These are phyloP conservation scores for Dendrolimus houi DNA, from an alignment of 2,888 invertebrate genomes.

Conservation along the genomic window DNA sequence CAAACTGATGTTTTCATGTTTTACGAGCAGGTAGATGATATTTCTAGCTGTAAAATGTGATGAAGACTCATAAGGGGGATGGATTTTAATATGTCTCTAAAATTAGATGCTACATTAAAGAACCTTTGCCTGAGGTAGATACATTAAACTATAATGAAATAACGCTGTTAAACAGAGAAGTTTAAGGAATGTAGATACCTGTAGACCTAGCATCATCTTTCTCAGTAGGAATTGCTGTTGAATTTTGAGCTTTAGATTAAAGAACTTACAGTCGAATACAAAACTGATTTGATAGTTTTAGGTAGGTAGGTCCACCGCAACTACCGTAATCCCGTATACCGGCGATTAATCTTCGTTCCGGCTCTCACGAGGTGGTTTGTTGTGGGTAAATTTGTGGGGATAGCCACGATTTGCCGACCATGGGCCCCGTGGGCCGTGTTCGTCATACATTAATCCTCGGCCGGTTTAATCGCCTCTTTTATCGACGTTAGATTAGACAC, in stretches of 20 bases:
- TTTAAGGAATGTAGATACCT: slow-evolving; percentile 32
- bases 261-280: slow-evolving; percentile 21
- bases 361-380: slow-evolving; percentile 64
- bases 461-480: slow-evolving; percentile 58
- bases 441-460: slow-evolving; percentile 64
- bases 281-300: slow-evolving; percentile 19
- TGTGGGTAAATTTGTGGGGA: slow-evolving; percentile 65
- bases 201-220: slow-evolving; percentile 29
- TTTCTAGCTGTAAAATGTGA: not conserved
- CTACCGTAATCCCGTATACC: slow-evolving; percentile 55
- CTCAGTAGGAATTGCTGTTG: slow-evolving; percentile 8
- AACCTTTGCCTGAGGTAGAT: slow-evolving; percentile 23
- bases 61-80: not conserved
- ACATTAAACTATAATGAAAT: slow-evolving; percentile 43
- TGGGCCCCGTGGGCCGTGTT: slow-evolving; percentile 52
- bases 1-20: not conserved
- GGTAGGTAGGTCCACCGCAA: slow-evolving; percentile 37
- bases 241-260: slow-evolving; percentile 27
- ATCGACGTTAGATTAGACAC: slow-evolving; percentile 38
- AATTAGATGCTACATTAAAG: slow-evolving; percentile 5
- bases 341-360: slow-evolving; percentile 62
- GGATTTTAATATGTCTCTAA: not conserved
- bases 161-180: slow-evolving; percentile 38
- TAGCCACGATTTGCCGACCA: slow-evolving; percentile 57
- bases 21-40: not conserved